Evolutionary conservation across 2,113 vertebrate genomes (phyloP).

Genomic region (Colaptes auratus): DNA sequence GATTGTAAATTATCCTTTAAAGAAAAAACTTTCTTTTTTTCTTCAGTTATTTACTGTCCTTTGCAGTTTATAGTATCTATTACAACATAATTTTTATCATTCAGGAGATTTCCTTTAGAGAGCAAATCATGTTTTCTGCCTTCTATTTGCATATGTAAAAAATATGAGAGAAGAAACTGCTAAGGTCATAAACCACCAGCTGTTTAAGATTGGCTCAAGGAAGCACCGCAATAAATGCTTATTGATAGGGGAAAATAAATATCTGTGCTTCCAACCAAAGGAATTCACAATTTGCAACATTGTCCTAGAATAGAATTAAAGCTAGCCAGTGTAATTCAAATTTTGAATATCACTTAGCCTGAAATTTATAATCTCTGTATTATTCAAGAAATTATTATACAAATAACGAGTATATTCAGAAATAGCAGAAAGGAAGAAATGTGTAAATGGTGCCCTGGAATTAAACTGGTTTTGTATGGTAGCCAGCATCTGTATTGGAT

Average conservation of each 20-base stretch:
- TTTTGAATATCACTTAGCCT: neutral
- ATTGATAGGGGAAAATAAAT: neutral
- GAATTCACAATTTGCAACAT: neutral
- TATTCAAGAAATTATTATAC: neutral
- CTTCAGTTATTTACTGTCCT: neutral
- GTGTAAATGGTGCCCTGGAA: neutral
- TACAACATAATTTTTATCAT: neutral
- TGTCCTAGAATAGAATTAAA: neutral
- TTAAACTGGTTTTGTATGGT: neutral
- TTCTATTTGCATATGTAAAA: neutral
- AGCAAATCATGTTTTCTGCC: neutral
- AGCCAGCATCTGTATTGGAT: neutral
- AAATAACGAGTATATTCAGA: neutral
- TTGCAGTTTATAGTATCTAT: neutral
- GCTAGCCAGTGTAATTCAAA: neutral
- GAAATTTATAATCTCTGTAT: neutral
- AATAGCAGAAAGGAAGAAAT: neutral
- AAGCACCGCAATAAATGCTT: conserved; percentile 14
- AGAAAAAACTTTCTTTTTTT: neutral
- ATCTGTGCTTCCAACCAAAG: neutral
- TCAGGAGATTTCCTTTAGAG: neutral
- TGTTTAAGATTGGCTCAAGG: conserved; percentile 22
- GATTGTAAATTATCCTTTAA: neutral
- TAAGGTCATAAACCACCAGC: conserved; percentile 30
- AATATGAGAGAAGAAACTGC: conserved; percentile 21